Evolutionary conservation across 2,113 vertebrate genomes (phyloP).

Genomic region (Lampris incognitus): DNA sequence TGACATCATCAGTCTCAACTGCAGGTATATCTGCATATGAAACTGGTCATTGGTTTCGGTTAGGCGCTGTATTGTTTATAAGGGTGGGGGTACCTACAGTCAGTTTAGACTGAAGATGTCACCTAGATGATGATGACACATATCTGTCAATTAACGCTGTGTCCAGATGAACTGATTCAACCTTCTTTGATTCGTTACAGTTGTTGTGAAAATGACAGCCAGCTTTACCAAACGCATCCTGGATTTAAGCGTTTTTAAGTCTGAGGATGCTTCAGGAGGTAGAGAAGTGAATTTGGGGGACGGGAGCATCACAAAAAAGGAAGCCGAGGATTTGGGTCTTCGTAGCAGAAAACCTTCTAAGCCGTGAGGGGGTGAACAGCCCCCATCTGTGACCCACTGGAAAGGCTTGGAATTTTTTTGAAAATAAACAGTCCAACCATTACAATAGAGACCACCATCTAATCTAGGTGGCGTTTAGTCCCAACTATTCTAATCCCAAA

Average conservation of each 20-base stretch:
- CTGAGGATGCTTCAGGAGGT: conserved; percentile 36
- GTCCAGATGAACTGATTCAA: too few relatives aligned
- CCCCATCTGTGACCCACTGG: conserved; percentile 39
- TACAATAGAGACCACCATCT: conserved; percentile 54
- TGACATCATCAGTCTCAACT: too few relatives aligned
- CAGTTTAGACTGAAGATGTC: too few relatives aligned
- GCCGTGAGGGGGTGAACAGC: conserved; percentile 20
- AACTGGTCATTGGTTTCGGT: too few relatives aligned
- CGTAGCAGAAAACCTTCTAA: neutral
- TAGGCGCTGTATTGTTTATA: too few relatives aligned
- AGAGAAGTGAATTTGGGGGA: conserved; percentile 40
- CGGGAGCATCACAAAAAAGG: conserved; percentile 42
- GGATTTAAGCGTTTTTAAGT: neutral
- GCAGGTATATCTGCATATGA: too few relatives aligned
- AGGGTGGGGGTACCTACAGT: too few relatives aligned
- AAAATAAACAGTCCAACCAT: neutral
- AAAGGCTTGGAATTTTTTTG: conserved; percentile 17
- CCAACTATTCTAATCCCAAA: conserved; percentile 35
- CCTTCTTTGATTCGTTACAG: too few relatives aligned
- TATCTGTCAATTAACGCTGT: too few relatives aligned
- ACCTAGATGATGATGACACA: too few relatives aligned
- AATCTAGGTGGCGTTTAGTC: conserved; percentile 21
- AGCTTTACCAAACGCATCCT: neutral
- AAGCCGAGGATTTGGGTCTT: neutral
- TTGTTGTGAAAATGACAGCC: too few relatives aligned